A percentile compares a stretch with the other conserved stretches of the same genome.
phyloP scores from a whole-genome alignment of 1,140 invertebrate species.

The Pollicipes pollicipes region DNA sequence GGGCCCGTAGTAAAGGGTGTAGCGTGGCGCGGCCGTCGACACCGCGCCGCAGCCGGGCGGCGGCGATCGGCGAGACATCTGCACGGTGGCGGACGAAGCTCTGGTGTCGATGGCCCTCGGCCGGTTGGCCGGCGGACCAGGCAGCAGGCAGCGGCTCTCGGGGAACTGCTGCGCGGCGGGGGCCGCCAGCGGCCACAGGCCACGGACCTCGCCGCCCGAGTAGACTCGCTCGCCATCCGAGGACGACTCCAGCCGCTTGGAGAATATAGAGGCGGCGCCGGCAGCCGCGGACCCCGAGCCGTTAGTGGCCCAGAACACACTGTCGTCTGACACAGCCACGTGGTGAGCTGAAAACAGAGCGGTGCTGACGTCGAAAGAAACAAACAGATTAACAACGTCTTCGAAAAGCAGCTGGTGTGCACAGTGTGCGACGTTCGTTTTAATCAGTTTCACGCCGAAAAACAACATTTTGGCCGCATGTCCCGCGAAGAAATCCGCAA shows the following conservation, averaged over 20 bases:
- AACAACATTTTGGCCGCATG: too few species aligned
- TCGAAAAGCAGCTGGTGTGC: too few species aligned
- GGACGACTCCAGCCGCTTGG: neutral
- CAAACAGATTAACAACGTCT: too few species aligned
- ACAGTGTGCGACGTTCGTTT: too few species aligned
- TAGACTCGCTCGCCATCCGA: neutral
- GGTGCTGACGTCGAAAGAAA: too few species aligned
- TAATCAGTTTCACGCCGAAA: too few species aligned
- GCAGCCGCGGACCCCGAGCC: neutral
- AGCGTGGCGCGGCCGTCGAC: constrained; percentile 25
- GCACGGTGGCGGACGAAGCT: neutral
- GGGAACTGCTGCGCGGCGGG: neutral
- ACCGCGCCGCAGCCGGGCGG: constrained; percentile 36
- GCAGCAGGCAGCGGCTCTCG: neutral
- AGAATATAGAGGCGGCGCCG: neutral
- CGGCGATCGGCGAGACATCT: constrained; percentile 29
- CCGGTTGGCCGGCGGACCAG: too few species aligned
- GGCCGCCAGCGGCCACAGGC: neutral
- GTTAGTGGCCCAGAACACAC: neutral
- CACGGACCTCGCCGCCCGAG: neutral
- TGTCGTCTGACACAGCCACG: neutral
- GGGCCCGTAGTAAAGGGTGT: constrained; percentile 16
- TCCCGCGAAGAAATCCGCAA: too few species aligned
- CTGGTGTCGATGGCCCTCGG: neutral
- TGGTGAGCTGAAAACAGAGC: too few species aligned